These are phyloP conservation scores for Amblyornis subalaris DNA, from an alignment of 2,113 vertebrate species.

Conservation along the genomic window DNA sequence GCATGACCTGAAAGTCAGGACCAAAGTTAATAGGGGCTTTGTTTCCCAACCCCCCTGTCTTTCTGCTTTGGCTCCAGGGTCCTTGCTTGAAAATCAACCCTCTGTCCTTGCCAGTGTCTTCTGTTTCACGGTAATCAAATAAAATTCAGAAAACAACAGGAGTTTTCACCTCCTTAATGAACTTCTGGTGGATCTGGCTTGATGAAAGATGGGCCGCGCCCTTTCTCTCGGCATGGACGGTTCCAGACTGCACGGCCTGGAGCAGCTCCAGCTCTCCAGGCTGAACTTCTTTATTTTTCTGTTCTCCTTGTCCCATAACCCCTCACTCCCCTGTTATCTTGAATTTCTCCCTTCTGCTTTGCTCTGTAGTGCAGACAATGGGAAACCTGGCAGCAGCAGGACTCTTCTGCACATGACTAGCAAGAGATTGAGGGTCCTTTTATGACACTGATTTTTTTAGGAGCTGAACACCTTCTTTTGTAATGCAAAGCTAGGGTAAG, in stretches of 20 bases:
- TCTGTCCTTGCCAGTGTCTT: neutral
- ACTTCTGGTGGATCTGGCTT: neutral
- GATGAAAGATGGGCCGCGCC: neutral
- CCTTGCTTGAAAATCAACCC: neutral
- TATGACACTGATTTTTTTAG: neutral
- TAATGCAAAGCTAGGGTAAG: fast-evolving
- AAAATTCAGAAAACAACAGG: neutral
- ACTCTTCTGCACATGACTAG: neutral
- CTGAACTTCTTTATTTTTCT: neutral
- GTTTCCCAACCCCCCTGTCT: neutral
- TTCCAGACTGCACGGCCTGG: neutral
- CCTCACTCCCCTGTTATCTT: neutral
- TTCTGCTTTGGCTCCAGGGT: neutral
- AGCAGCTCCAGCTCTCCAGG: neutral
- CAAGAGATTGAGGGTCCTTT: neutral
- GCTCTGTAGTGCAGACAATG: neutral
- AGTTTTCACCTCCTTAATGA: constrained; percentile 17
- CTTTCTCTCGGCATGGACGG: fast-evolving
- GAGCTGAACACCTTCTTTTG: neutral
- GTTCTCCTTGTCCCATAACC: neutral
- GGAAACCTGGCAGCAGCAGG: neutral
- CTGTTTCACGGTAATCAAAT: constrained; percentile 7
- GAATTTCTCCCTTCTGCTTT: neutral
- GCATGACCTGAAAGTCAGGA: constrained; percentile 1
- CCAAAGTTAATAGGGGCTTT: constrained; percentile 40